Percentiles rank a stretch among this genome's conserved stretches.
phyloP scores from a whole-genome alignment of 1,140 invertebrate genomes.

The Drosophila punjabiensis region DNA sequence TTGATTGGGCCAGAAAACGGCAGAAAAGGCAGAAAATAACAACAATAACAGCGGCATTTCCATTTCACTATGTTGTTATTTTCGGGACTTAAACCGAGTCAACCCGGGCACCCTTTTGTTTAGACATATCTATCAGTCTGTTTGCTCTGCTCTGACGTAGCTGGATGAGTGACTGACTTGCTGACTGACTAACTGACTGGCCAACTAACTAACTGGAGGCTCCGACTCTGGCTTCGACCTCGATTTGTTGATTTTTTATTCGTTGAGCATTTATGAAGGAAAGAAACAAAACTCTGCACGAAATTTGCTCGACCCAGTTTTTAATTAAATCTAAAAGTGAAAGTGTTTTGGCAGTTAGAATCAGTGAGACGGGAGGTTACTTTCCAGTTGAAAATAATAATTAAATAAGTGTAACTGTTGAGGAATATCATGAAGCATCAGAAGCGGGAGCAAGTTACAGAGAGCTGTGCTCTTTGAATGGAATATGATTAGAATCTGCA shows the following conservation, averaged over 20 bases:
- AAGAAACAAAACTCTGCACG: conserved; percentile 16
- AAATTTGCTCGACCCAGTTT: conserved; percentile 45
- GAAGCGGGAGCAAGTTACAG: too few species aligned
- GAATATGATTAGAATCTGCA: background rate
- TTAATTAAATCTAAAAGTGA: conserved; percentile 52
- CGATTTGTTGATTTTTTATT: conserved; percentile 45
- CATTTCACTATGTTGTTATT: conserved; percentile 68
- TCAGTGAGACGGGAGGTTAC: background rate
- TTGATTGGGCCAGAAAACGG: conserved; percentile 60
- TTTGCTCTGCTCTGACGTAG: conserved; percentile 50
- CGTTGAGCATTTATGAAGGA: conserved; percentile 63
- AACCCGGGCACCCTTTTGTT: conserved; percentile 64
- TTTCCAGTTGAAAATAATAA: conserved; percentile 11
- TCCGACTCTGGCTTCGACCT: conserved; percentile 3
- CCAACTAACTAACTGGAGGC: conserved; percentile 26
- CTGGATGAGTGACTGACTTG: conserved; percentile 46
- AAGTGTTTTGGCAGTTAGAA: conserved; percentile 42
- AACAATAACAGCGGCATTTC: conserved; percentile 45
- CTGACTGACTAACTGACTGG: conserved; percentile 24
- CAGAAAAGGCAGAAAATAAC: conserved; percentile 7
- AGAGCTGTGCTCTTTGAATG: background rate
- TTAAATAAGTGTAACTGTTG: background rate
- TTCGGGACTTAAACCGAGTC: conserved; percentile 46
- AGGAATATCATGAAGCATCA: background rate
- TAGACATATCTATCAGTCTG: conserved; percentile 69